A percentile compares a stretch with the other conserved stretches of the same genome.
Conservation (phyloP, 2,797 vertebrate species). For the Crax fasciolata region DNA sequence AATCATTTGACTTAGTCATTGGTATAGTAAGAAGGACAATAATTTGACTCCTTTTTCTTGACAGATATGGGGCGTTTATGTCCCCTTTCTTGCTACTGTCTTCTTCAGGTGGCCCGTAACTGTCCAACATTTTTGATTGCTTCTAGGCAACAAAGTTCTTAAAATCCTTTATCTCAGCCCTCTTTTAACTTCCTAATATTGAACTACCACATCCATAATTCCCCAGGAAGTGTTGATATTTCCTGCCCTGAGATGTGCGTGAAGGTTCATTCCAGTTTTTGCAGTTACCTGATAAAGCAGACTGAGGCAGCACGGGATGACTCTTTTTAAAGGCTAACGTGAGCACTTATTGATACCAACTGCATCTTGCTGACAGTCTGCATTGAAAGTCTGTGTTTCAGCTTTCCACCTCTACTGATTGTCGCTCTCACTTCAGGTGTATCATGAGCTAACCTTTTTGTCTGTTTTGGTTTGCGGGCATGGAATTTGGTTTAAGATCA, state of each 20-base stretch:
- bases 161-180: no score
- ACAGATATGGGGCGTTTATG: no score
- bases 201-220: not conserved
- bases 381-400: not conserved
- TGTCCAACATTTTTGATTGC: no score
- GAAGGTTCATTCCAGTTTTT: not conserved
- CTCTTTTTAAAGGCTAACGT: not conserved
- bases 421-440: not conserved
- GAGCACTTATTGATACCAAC: not conserved
- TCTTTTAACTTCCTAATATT: no score
- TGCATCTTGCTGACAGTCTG: not conserved
- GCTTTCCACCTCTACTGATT: not conserved
- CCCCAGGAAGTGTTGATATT: not conserved
- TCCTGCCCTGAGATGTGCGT: not conserved
- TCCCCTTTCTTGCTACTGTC: no score
- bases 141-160: no score
- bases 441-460: not conserved
- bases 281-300: not conserved
- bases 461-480: not conserved
- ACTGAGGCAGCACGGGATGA: not conserved
- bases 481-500: not conserved
- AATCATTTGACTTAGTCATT: no score
- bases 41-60: no score
- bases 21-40: no score
- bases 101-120: no score